Conservation (phyloP, 92 coral and sea anemone genomes). For the Umimayanthus kanabou region DNA sequence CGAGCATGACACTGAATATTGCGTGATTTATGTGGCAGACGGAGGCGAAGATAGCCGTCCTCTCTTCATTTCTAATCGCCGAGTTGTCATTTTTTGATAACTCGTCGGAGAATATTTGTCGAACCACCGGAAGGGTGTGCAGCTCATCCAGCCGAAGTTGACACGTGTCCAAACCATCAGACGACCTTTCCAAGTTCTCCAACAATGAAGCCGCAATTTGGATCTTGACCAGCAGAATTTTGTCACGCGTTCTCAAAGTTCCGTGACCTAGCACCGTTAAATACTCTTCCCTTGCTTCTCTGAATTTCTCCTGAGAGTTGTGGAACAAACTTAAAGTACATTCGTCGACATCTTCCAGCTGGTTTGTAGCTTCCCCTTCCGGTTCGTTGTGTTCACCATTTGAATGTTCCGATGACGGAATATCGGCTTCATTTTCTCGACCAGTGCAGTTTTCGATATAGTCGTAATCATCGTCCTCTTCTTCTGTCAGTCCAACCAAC, state of each 20-base stretch:
- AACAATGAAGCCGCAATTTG: slow-evolving; percentile 55
- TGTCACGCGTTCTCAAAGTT: slow-evolving; percentile 38
- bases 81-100: slow-evolving; percentile 1
- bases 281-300: slow-evolving; percentile 9
- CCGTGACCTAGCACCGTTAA: slow-evolving; percentile 37
- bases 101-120: slow-evolving; percentile 32
- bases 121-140: slow-evolving; percentile 45
- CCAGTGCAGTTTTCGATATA: slow-evolving; percentile 14
- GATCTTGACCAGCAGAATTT: slow-evolving; percentile 43
- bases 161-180: slow-evolving; percentile 34
- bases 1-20: slow-evolving; percentile 22
- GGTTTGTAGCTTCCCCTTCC: not conserved
- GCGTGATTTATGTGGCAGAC: slow-evolving; percentile 43
- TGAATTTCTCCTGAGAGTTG: slow-evolving; percentile 23
- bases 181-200: slow-evolving; percentile 21
- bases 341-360: not conserved
- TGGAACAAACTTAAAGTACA: not conserved
- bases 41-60: slow-evolving; percentile 24
- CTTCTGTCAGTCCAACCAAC: not conserved
- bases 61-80: slow-evolving; percentile 20
- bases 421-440: not conserved
- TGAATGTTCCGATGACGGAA: not conserved
- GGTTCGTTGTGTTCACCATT: not conserved
- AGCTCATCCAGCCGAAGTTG: slow-evolving; percentile 42
- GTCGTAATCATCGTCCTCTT: slow-evolving; percentile 37